Base-by-base conservation (phyloP, 2,113 vertebrate genomes). In the Paramisgurnus dabryanus region DNA sequence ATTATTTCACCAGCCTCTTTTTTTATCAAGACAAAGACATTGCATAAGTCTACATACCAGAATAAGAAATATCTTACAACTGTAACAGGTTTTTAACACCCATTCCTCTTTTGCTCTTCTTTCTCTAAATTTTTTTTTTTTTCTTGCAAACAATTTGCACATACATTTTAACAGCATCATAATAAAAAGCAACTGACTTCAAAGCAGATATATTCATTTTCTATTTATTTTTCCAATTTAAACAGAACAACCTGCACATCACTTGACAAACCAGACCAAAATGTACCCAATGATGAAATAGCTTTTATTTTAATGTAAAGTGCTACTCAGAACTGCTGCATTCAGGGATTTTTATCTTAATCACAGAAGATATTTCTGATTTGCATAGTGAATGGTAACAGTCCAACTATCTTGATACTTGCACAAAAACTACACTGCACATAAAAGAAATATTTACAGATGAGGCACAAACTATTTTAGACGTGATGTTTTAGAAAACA, bases 191-290 rank as follows among this genome's bases (percentile, higher is more conserved):
- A 58, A 58, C 9, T 12, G 50, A 41, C 49, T 15, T 57, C 17
- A 72, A 9, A 72, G 18, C 12, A 10, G 55, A 18, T 58, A 9
- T 40, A 72, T 57, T 40, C 5, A 57, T 57, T 57, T 72, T 11
- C 34, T 7, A 12, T 72, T 72, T 72, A 40, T 57, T 71, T 71
- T 41, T 53, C 39, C 47, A 53, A 13, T 39, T 58, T 41, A 58
- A 72, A 72, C 17, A n/a, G 53, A 72, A 72, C 69, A 58, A 72
- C 57, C 53, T 71, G 8, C 12, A 71, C 69, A 41, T 53, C 8
- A 17, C 69, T 55, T 58, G n/a, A 58, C 6, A 22, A 71, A 40
- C 69, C 6, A 18, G 34, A 57, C 15, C 55, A 71, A 71, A n/a
- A 39, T n/a, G 34, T 55, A 57, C 10, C 68, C 22, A 57, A 71